phyloP scores from a whole-genome alignment of 1,140 invertebrate species.

The Pseudomyrmex cubaensis region DNA sequence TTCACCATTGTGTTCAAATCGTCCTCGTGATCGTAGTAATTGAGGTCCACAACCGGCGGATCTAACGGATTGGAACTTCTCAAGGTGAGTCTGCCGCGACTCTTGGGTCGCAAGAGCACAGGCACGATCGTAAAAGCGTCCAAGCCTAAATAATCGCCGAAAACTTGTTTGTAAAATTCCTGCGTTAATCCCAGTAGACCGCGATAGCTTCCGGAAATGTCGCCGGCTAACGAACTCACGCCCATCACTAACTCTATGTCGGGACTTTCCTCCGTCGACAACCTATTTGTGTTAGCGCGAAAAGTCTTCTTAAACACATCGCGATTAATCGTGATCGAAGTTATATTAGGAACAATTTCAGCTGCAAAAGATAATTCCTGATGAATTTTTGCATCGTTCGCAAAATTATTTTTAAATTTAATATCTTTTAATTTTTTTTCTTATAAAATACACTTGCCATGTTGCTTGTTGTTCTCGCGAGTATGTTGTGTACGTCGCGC shows the following conservation, averaged over 20 bases:
- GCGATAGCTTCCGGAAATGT: constrained; percentile 89
- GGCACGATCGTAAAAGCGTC: constrained; percentile 89
- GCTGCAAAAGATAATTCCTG: constrained; percentile 30
- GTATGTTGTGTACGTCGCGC: background rate
- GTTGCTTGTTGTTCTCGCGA: background rate
- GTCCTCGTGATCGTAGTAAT: constrained; percentile 89
- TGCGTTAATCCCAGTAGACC: constrained; percentile 88
- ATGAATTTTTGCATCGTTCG: background rate
- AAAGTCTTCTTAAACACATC: constrained; percentile 10
- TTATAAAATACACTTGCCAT: constrained; percentile 11
- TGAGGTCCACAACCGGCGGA: constrained; percentile 91
- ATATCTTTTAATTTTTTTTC: background rate
- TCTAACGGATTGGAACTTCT: constrained; percentile 89
- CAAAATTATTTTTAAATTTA: background rate
- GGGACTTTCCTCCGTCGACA: constrained; percentile 81
- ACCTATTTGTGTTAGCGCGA: background rate
- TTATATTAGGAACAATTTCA: constrained; percentile 10
- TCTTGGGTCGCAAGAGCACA: constrained; percentile 90
- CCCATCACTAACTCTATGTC: constrained; percentile 93
- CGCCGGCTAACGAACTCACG: constrained; percentile 89
- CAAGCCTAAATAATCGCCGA: constrained; percentile 81
- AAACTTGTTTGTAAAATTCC: constrained; percentile 87
- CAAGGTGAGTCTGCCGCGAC: constrained; percentile 89
- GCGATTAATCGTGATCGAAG: constrained; percentile 25
- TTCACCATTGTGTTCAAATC: constrained; percentile 90